Evolutionary conservation across 2,888 invertebrate species (phyloP).

Genomic region (Monopis laevigella): DNA sequence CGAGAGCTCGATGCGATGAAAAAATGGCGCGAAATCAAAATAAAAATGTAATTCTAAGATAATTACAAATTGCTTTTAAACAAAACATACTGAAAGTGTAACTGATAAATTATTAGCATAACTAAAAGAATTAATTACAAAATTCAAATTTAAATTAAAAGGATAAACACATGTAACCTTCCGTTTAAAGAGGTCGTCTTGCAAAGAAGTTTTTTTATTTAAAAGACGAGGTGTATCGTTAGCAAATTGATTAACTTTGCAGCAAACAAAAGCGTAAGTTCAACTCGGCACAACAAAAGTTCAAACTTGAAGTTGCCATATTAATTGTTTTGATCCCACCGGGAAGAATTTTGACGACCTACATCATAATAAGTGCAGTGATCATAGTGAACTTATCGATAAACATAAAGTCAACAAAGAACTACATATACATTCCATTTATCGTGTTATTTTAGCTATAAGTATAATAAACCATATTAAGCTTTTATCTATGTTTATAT

Average conservation of each 20-base stretch:
- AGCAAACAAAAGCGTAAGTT: background rate
- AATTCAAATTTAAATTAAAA: background rate
- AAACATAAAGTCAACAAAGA: too few relatives aligned
- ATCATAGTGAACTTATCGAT: conserved; percentile 23
- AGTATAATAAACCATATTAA: too few relatives aligned
- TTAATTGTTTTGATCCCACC: conserved; percentile 56
- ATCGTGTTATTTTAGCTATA: too few relatives aligned
- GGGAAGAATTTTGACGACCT: conserved; percentile 28
- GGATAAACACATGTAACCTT: background rate
- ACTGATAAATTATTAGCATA: background rate
- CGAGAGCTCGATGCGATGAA: conserved; percentile 42
- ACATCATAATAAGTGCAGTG: conserved; percentile 24
- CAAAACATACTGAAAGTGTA: background rate
- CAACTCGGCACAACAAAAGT: conserved; percentile 30
- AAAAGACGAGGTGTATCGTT: conserved; percentile 24
- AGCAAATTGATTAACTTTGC: conserved; percentile 54
- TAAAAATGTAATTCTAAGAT: background rate
- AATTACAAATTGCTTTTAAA: background rate
- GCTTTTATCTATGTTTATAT: too few relatives aligned
- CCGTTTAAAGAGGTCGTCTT: conserved; percentile 1
- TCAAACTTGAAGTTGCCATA: conserved; percentile 40
- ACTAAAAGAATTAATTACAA: background rate
- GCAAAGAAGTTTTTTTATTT: background rate
- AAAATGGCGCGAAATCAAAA: conserved; percentile 36
- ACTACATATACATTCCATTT: too few relatives aligned